Evolutionary conservation across 1,140 invertebrate genomes (phyloP).

Genomic region (Trialeurodes vaporariorum): DNA sequence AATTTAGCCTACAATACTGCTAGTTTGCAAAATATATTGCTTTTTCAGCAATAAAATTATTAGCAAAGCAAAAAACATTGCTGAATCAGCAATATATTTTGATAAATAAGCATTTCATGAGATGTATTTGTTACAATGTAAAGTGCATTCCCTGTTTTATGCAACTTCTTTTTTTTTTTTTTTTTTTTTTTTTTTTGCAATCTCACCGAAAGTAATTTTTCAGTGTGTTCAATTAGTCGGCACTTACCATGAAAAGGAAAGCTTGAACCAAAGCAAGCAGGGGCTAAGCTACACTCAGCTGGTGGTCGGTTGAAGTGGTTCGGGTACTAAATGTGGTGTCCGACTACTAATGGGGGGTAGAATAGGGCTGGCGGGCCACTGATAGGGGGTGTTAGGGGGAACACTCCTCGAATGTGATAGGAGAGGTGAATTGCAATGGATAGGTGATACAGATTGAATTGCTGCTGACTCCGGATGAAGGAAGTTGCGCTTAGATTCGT

Average conservation of each 20-base stretch:
- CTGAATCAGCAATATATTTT: no score
- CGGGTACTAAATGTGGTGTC: conserved; percentile 57
- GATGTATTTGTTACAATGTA: no score
- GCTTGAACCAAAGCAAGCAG: background rate
- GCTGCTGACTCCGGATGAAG: conserved; percentile 57
- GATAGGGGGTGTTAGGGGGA: conserved; percentile 37
- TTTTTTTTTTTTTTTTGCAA: background rate
- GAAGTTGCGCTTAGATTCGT: conserved; percentile 61
- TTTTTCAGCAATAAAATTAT: no score
- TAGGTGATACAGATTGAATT: conserved; percentile 11
- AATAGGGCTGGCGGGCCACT: conserved; percentile 59
- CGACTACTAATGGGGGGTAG: conserved; percentile 54
- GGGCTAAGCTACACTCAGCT: conserved; percentile 26
- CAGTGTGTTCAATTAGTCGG: background rate
- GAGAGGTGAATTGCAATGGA: conserved; percentile 41
- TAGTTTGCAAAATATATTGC: no score
- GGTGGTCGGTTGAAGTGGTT: conserved; percentile 43
- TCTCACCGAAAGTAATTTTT: background rate
- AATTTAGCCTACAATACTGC: no score
- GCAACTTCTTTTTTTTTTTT: background rate
- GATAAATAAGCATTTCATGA: no score
- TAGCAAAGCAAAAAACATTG: no score
- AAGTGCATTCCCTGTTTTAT: no score
- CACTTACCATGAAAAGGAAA: background rate
- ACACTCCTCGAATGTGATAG: conserved; percentile 21